These are phyloP conservation scores for Rapana venosa DNA, from an alignment of 2,888 invertebrate genomes.

Conservation along the genomic window DNA sequence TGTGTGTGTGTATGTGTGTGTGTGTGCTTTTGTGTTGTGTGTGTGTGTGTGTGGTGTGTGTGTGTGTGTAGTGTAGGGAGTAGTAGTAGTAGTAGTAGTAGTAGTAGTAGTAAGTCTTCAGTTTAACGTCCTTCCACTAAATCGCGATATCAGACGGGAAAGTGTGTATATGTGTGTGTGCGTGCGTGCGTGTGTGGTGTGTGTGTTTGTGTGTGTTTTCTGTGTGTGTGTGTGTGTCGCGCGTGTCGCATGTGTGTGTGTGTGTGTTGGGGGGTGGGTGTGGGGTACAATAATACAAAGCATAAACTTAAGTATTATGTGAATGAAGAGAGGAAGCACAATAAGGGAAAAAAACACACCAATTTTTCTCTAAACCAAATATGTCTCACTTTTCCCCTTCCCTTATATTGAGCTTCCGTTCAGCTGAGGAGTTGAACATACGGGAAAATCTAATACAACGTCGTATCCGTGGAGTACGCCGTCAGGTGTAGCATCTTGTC, in stretches of 20 bases:
- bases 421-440: too few relatives aligned
- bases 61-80: neutral
- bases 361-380: neutral
- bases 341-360: neutral
- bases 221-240: neutral
- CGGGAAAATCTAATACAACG: too few relatives aligned
- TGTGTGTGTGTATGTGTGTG: neutral
- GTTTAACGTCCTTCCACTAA: too few relatives aligned
- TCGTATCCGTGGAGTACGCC: too few relatives aligned
- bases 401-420: too few relatives aligned
- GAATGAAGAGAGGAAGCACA: neutral
- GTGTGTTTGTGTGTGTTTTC: neutral
- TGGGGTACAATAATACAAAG: too few relatives aligned
- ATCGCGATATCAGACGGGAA: too few relatives aligned
- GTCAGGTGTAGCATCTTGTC: too few relatives aligned
- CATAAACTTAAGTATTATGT: too few relatives aligned
- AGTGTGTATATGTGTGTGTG: neutral
- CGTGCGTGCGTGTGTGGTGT: neutral
- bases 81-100: too few relatives aligned
- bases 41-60: neutral
- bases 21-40: neutral
- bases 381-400: neutral
- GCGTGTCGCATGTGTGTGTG: neutral
- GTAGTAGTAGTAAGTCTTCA: too few relatives aligned
- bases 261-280: too few relatives aligned